These are phyloP conservation scores for Stegophylla sp. DNA, from an alignment of 2,888 invertebrate genomes.

Conservation along the genomic window DNA sequence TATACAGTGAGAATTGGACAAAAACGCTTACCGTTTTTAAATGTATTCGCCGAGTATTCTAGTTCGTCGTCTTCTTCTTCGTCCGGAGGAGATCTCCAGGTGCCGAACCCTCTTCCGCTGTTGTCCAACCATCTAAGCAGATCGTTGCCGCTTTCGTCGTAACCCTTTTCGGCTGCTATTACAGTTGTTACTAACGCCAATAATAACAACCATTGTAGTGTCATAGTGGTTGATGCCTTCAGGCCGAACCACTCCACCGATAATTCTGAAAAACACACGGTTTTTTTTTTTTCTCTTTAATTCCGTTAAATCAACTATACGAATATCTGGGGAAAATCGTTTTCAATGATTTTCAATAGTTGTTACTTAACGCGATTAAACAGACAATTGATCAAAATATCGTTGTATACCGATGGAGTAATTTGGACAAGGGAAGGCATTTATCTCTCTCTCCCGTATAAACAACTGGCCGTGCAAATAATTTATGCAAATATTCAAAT, in stretches of 20 bases:
- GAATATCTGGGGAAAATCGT: no score
- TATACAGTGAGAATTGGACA: no score
- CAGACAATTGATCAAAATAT: no score
- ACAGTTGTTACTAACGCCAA: constrained; percentile 46
- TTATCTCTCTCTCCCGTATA: no score
- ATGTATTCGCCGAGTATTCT: constrained; percentile 26
- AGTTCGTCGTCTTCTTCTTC: constrained; percentile 44
- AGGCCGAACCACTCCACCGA: constrained; percentile 39
- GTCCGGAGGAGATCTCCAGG: constrained; percentile 49
- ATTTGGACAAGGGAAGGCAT: no score
- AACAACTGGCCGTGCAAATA: no score
- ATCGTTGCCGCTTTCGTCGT: constrained; percentile 41
- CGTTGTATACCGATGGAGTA: no score
- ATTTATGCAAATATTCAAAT: no score
- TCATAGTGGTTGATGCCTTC: constrained; percentile 47
- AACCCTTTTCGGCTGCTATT: constrained; percentile 39
- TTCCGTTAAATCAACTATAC: not conserved
- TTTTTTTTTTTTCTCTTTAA: not conserved
- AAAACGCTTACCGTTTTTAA: constrained; percentile 44
- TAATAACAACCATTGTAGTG: constrained; percentile 45
- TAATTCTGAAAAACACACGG: constrained; percentile 35
- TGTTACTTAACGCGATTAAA: no score
- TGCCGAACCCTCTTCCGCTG: constrained; percentile 39
- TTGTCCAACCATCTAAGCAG: constrained; percentile 48
- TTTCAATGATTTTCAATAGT: no score